Evolutionary conservation across 2,113 vertebrate genomes (phyloP).

Genomic region (Chaetodon trifascialis): DNA sequence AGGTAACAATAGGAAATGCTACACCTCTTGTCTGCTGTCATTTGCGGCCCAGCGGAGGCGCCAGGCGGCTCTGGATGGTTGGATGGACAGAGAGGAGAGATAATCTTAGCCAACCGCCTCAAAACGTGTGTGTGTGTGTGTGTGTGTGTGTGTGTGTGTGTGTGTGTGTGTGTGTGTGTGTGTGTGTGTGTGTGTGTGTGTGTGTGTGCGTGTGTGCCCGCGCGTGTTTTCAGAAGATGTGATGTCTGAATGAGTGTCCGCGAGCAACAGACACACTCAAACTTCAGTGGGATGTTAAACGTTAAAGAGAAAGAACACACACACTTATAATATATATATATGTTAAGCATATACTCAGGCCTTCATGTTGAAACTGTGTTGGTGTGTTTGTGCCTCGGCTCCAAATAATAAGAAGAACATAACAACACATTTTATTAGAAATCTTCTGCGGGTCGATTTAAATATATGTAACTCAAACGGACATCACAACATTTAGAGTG

Average conservation of each 20-base stretch:
- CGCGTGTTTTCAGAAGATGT: not conserved
- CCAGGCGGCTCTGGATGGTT: conserved; percentile 71
- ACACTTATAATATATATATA: not conserved
- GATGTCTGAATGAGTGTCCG: not conserved
- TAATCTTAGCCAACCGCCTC: conserved; percentile 66
- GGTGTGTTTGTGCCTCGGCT: not conserved
- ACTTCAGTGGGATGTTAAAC: not conserved
- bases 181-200: not conserved
- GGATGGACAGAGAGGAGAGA: conserved; percentile 69
- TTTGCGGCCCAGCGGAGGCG: conserved; percentile 69
- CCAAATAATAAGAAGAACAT: not conserved
- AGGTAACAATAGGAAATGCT: conserved; percentile 78
- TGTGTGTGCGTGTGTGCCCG: not conserved
- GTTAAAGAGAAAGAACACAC: not conserved
- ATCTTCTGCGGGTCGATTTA: not conserved
- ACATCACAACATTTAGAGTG: not conserved
- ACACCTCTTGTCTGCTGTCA: conserved; percentile 81
- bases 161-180: not conserved
- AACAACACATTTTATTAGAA: not conserved
- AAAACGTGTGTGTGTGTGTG: not conserved
- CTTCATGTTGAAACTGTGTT: not conserved
- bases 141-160: not conserved
- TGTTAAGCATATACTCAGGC: not conserved
- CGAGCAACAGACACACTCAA: not conserved
- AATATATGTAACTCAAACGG: too few relatives aligned